Evolutionary conservation across 2,113 vertebrate genomes (phyloP), one percentile per base, ranked within the genome.

Genomic region (Ascaphus truei): DNA sequence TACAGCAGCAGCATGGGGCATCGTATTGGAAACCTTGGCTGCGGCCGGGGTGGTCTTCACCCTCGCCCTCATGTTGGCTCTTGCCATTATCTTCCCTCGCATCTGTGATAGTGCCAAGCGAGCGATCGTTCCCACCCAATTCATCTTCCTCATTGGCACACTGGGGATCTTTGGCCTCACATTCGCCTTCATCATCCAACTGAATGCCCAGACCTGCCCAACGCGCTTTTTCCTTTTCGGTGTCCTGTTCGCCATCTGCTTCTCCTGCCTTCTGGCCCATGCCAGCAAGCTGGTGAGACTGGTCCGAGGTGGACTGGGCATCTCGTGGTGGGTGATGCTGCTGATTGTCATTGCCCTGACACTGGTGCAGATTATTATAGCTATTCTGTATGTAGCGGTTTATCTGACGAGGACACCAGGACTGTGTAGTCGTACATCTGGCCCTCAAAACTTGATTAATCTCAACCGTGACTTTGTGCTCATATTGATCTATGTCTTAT

Each of bases 181-280:
- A 47, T 98, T 98, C 43, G 84, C 93, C 75, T 97, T 98, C 79
- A 88, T 98, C 80, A 83, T 96, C 76, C 67, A 36, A 1, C 81
- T 82, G 3, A 93, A 90, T 0, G 20, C 75, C 0, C 78, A 23
- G 65, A 96, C 90, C 0, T 93, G 87, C 62, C 92, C 93, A 41
- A 92, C 92, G 1, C 90, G 96, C 45, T 77, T 96, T 76, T 96
- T 98, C 80, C 89, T 96, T 1, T 98, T 98, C 13, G 87, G 91
- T 0, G 82, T 96, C 56, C 67, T 94, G 58, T 98, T 96, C 53
- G 81, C 92, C 2, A 69, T 97, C 72, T 95, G 92, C 60, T 96
- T 97, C 75, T 89, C 95, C 2, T 94, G 94, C 68, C 89, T 98
- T 63, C 78, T 97, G 63, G 86, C 81, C 0, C 91, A 92, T 1